phyloP scores from a whole-genome alignment of 2,113 vertebrate species.

The Oriolus oriolus region DNA sequence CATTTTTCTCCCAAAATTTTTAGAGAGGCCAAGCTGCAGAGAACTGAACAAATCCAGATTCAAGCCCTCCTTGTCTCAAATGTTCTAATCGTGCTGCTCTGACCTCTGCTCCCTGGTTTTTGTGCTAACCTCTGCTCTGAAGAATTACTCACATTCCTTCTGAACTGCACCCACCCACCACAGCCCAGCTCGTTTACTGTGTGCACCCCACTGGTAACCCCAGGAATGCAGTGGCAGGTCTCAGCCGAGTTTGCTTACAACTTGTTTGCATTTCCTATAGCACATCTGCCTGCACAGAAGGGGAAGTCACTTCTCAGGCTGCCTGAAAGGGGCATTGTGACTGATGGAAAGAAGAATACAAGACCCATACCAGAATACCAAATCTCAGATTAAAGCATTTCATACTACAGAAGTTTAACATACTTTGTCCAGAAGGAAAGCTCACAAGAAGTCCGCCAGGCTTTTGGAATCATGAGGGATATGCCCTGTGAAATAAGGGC shows the following conservation, averaged over 20 bases:
- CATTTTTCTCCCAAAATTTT: not conserved
- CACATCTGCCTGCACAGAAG: not conserved
- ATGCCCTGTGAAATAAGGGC: not conserved
- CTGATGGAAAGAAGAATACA: not conserved
- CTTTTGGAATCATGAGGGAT: not conserved
- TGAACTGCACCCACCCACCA: not conserved
- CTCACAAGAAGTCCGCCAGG: not conserved
- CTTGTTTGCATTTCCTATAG: not conserved
- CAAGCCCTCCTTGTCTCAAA: not conserved
- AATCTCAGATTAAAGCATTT: not conserved
- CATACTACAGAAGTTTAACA: not conserved
- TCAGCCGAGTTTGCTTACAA: not conserved
- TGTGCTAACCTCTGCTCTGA: not conserved
- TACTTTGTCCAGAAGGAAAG: not conserved
- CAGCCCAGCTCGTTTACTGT: not conserved
- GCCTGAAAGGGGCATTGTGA: not conserved
- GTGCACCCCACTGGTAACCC: not conserved
- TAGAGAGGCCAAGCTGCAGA: not conserved
- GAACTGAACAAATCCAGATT: not conserved
- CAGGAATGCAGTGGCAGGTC: not conserved
- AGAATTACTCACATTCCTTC: not conserved
- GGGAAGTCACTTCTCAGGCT: not conserved
- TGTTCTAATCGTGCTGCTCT: not conserved
- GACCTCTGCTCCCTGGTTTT: not conserved
- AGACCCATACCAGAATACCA: not conserved